Evolutionary conservation across 2,888 invertebrate species (phyloP), one percentile per base, ranked within the genome.

Genomic region (Synanthedon vespiformis): DNA sequence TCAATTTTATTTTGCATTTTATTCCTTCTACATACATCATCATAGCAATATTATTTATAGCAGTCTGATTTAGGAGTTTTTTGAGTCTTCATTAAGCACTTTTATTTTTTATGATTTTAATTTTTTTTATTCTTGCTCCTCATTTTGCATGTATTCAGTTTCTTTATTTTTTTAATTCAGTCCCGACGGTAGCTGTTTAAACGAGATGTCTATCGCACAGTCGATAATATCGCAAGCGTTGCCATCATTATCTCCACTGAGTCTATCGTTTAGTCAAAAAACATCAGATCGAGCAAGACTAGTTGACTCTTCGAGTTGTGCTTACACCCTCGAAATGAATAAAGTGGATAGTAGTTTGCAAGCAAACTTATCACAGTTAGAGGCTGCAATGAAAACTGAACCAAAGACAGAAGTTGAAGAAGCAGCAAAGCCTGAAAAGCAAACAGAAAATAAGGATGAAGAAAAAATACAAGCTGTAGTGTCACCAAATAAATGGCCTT

Each of bases 401-500:
- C 18, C 22, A 16, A 56, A 56, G 47, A 65, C 59, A 40, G 61
- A 63, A 41, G 65, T 57, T 51, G 68, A 70, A 51, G 70, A 71
- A 60, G 54, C 57, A 12, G 63, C 70, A 50, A 74, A 74, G 50
- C 72, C 73, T 0, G 74, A 72, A 63, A 55, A 58, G 22, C 44
- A 48, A 22, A 22, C 22, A 13, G 74, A 79, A 60, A 61, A 66
- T 41, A 76, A 72, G 64, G 63, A 54, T 49, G 74, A 80, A 41
- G 64, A 74, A 61, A 78, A 77, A 61, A 61, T 59, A 40, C 77
- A 82, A 67, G 72, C 74, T 56, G 73, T 77, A 40, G 73, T 75
- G 22, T 89, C 92, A 18, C 89, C 90, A 3, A 91, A 88, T 61
- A 92, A 94, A 72, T 96, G 96, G 96, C 96, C 96, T 8, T 80